Evolutionary conservation across 1,140 invertebrate genomes (phyloP).

Genomic region (Drosophila santomea): DNA sequence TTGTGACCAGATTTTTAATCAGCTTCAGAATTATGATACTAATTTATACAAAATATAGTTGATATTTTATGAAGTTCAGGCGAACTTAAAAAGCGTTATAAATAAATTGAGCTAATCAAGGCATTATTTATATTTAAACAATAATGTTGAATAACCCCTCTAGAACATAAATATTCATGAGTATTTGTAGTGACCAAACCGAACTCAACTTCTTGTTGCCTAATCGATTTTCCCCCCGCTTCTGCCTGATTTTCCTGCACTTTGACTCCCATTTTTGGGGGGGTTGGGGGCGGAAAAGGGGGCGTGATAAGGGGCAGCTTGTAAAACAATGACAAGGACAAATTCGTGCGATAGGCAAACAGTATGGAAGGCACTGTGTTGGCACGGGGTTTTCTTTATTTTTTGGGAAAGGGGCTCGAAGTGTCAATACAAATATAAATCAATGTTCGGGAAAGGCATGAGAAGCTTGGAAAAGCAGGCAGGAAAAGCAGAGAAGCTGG

Average conservation of each 20-base stretch:
- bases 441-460: conserved; percentile 40
- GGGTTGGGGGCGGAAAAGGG: no score
- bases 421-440: conserved; percentile 79
- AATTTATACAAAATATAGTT: no score
- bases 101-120: no score
- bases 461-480: no score
- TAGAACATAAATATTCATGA: neutral
- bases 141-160: neutral
- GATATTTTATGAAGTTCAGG: no score
- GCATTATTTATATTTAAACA: neutral
- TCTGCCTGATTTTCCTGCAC: neutral
- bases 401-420: conserved; percentile 24
- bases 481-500: conserved; percentile 4
- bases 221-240: conserved; percentile 15
- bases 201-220: neutral
- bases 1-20: no score
- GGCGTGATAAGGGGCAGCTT: conserved; percentile 20
- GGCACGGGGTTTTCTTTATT: no score
- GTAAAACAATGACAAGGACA: conserved; percentile 76
- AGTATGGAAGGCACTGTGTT: neutral
- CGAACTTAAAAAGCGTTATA: no score
- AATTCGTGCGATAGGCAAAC: conserved; percentile 64
- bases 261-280: conserved; percentile 30
- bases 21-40: no score
- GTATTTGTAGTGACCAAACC: no score